Evolutionary conservation across 2,113 vertebrate genomes (phyloP).

Genomic region (Ctenomys sociabilis): DNA sequence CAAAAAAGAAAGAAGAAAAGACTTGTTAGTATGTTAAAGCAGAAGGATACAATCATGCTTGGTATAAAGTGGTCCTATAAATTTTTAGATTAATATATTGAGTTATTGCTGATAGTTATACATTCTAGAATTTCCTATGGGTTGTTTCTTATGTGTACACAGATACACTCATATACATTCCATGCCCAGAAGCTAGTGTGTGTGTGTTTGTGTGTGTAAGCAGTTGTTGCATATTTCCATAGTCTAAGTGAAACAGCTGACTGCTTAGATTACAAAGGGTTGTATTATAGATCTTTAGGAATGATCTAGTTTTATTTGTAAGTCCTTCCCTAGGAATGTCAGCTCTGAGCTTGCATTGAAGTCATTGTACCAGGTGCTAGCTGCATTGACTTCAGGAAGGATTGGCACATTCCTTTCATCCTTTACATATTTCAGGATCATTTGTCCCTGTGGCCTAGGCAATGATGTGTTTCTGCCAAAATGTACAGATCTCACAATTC

Average conservation of each 20-base stretch:
- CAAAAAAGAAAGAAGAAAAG: not conserved
- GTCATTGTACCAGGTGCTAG: constrained; percentile 72
- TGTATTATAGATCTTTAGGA: constrained; percentile 74
- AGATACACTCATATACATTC: constrained; percentile 20
- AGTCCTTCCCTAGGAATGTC: constrained; percentile 74
- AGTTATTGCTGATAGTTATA: not conserved
- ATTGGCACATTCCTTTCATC: constrained; percentile 79
- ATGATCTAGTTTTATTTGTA: constrained; percentile 67
- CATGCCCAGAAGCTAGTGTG: constrained; percentile 13
- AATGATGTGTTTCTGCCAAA: constrained; percentile 28
- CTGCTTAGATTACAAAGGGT: constrained; percentile 73
- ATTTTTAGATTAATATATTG: constrained; percentile 6
- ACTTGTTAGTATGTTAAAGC: constrained; percentile 9
- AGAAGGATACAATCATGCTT: not conserved
- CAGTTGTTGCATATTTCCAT: constrained; percentile 77
- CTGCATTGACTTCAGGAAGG: constrained; percentile 65
- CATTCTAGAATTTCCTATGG: constrained; percentile 15
- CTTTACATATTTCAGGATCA: constrained; percentile 71
- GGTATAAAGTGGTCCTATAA: constrained; percentile 22
- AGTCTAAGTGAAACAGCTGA: constrained; percentile 74
- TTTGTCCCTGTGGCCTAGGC: not conserved
- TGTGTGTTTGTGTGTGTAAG: not conserved
- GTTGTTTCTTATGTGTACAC: not conserved
- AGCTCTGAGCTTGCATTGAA: constrained; percentile 63
- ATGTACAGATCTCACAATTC: constrained; percentile 39